Percentiles rank a stretch among this genome's conserved stretches.
phyloP scores from a whole-genome alignment of 2,888 invertebrate species.

The Drosophila leonis region DNA sequence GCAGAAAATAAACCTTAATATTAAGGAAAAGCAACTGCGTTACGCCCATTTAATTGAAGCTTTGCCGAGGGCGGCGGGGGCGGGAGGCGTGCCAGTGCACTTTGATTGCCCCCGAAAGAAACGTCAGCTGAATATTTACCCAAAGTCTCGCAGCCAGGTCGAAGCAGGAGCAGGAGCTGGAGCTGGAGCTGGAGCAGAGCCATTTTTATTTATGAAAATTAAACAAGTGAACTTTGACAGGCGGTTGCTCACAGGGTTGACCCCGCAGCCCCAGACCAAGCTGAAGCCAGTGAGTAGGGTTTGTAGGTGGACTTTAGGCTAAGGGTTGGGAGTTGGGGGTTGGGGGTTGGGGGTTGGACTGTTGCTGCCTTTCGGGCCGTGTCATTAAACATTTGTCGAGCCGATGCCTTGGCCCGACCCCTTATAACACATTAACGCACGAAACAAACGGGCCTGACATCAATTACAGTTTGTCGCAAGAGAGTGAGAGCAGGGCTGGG shows the following conservation, averaged over 20 bases:
- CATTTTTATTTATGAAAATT: slow-evolving; percentile 74
- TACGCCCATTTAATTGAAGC: slow-evolving; percentile 73
- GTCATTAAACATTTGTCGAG: slow-evolving; percentile 73
- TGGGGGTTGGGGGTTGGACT: background rate
- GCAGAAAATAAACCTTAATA: slow-evolving; percentile 5
- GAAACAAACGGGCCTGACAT: slow-evolving; percentile 52
- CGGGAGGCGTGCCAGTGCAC: slow-evolving; percentile 63
- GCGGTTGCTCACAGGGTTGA: slow-evolving; percentile 62
- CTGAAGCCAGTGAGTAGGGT: background rate
- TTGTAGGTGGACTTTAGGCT: background rate
- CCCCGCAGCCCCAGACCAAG: slow-evolving; percentile 10
- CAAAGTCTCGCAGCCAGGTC: slow-evolving; percentile 43
- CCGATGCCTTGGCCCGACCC: slow-evolving; percentile 44
- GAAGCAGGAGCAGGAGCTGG: background rate
- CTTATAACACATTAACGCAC: slow-evolving; percentile 71
- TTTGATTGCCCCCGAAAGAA: slow-evolving; percentile 57
- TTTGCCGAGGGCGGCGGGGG: slow-evolving; percentile 17
- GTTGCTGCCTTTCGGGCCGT: slow-evolving; percentile 39
- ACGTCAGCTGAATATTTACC: slow-evolving; percentile 72
- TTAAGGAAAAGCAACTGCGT: slow-evolving; percentile 38
- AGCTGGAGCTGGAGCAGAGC: background rate
- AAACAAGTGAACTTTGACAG: slow-evolving; percentile 79
- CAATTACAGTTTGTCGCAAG: slow-evolving; percentile 50
- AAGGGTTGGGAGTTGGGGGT: background rate
- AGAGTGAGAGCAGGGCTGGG: too few species aligned